Evolutionary conservation across 2,888 invertebrate genomes (phyloP), one percentile per base, ranked within the genome.

Genomic region (Hydroisotoma schaefferi): DNA sequence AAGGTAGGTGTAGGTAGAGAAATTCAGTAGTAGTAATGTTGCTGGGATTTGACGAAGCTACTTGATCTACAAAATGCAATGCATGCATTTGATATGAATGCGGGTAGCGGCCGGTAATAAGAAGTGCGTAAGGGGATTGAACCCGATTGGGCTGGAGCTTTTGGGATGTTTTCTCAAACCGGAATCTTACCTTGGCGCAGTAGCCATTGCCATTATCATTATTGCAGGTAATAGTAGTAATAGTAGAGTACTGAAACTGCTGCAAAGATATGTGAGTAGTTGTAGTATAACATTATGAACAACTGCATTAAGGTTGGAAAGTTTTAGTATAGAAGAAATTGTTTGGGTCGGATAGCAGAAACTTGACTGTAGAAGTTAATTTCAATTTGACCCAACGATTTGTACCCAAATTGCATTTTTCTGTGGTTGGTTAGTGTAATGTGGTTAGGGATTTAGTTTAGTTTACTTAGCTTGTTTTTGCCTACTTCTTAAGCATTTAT

Each of bases 1-100:
- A 60, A 26, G 46, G 51, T 53, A 59, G 53, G 59, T 43, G 52
- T 15, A n/a, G n/a, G n/a, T n/a, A n/a, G 38, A 48, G 54, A 54
- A 54, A 58, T 43, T 43, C 43, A 52, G 57, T 54, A 47, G 59
- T 40, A 52, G 51, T 59, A 38, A 47, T 54, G 27, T 44, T 53
- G 43, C 49, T 49, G 48, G 43, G 57, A 28, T 57, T 27, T 25
- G 18, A n/a, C 20, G 28, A 48, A 8, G 33, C n/a, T 29, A 46
- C 29, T 47, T 53, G 25, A 8, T 26, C 10, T 20, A 18, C 22
- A 10, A 25, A 28, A 20, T 15, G 5, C n/a, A 18, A 15, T 4
- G 40, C n/a, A 15, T 40, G 40, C 40, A 40, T 40, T 40, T 40
- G 40, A 18, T 40, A 40, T 40, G 40, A n/a, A n/a, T n/a, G n/a